phyloP scores from a whole-genome alignment of 2,797 vertebrate genomes.

The Myotis pilosus region DNA sequence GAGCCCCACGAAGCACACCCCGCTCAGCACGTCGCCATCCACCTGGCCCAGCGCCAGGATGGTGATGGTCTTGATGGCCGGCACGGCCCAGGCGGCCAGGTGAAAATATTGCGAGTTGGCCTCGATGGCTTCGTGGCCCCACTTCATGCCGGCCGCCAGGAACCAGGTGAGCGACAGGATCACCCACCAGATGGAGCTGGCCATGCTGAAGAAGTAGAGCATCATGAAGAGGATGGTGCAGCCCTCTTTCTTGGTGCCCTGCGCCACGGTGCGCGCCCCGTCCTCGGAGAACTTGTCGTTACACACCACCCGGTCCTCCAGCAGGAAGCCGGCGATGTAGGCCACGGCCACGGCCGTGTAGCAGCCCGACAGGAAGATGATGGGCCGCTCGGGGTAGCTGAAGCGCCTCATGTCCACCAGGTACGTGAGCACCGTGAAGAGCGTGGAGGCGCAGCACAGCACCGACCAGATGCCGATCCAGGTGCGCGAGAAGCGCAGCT shows the following conservation, averaged over 20 bases:
- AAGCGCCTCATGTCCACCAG: conserved; percentile 98
- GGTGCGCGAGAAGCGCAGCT: conserved; percentile 92
- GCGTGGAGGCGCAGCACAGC: conserved; percentile 94
- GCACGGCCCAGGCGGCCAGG: conserved; percentile 96
- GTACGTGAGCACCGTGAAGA: conserved; percentile 96
- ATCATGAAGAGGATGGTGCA: conserved; percentile 99
- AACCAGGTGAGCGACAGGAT: conserved; percentile 97
- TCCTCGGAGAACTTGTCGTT: conserved; percentile 93
- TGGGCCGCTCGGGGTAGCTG: conserved; percentile 96
- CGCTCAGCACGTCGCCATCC: conserved; percentile 94
- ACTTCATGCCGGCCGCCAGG: conserved; percentile 96
- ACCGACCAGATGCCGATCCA: conserved; percentile 98
- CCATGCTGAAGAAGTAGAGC: conserved; percentile 98
- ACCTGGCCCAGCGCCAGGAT: conserved; percentile 95
- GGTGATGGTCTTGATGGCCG: conserved; percentile 95
- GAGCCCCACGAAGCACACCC: conserved; percentile 95
- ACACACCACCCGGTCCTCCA: conserved; percentile 95
- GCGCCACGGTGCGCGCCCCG: conserved; percentile 92
- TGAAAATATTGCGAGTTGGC: conserved; percentile 98
- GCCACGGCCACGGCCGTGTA: conserved; percentile 96
- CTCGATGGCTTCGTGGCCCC: conserved; percentile 97
- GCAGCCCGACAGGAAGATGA: conserved; percentile 96
- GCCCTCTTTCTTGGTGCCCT: conserved; percentile 96
- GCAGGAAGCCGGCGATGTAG: conserved; percentile 93
- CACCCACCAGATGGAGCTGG: conserved; percentile 99